Percentiles rank a stretch among this genome's conserved stretches.
These are phyloP conservation scores for Sisor rabdophorus DNA, from an alignment of 2,113 vertebrate species.

Conservation along the genomic window DNA sequence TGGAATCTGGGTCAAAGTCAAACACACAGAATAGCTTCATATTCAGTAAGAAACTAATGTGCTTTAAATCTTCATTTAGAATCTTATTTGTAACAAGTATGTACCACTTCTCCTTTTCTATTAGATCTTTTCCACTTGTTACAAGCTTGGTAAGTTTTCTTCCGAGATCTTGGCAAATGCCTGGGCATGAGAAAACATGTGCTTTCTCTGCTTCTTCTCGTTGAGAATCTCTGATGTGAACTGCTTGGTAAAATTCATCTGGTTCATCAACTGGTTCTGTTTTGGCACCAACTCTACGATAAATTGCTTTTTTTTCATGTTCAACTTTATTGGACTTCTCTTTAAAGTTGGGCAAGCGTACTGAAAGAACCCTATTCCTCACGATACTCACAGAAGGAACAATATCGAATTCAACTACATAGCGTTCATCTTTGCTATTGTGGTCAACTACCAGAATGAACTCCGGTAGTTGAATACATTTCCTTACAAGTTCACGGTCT, in stretches of 20 bases:
- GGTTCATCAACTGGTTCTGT: slow-evolving; percentile 63
- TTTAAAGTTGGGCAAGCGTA: slow-evolving; percentile 71
- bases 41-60: slow-evolving; percentile 68
- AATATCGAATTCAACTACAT: slow-evolving; percentile 78
- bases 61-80: slow-evolving; percentile 59
- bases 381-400: slow-evolving; percentile 65
- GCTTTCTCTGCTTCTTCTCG: slow-evolving; percentile 70
- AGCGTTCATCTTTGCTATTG: slow-evolving; percentile 61
- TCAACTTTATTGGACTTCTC: slow-evolving; percentile 63
- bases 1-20: slow-evolving; percentile 79
- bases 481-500: slow-evolving; percentile 59
- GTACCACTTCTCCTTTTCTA: slow-evolving; percentile 71
- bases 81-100: slow-evolving; percentile 77
- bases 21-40: slow-evolving; percentile 78
- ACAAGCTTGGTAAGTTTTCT: slow-evolving; percentile 70
- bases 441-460: slow-evolving; percentile 72
- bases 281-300: slow-evolving; percentile 71
- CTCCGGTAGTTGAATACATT: slow-evolving; percentile 72
- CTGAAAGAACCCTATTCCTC: slow-evolving; percentile 59
- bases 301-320: slow-evolving; percentile 57
- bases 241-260: slow-evolving; percentile 57
- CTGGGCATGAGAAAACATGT: slow-evolving; percentile 27
- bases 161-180: slow-evolving; percentile 61
- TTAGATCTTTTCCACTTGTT: slow-evolving; percentile 71
- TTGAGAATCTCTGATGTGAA: slow-evolving; percentile 61